Conservation (phyloP, 1,140 invertebrate genomes). For the Drosophila nigrodunni region DNA sequence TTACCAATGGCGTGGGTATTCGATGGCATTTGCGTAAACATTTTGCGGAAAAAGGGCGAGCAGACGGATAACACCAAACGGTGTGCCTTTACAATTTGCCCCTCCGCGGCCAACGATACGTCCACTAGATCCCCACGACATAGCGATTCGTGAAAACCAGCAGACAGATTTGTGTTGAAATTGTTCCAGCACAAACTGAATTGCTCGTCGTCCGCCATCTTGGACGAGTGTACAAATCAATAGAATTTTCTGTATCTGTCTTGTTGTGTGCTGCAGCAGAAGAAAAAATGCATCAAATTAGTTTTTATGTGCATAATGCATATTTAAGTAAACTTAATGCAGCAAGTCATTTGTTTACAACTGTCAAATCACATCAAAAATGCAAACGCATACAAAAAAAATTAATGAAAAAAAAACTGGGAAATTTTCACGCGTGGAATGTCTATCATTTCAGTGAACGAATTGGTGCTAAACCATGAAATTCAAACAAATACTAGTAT, state of each 20-base stretch:
- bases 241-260: conserved; percentile 77
- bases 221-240: conserved; percentile 83
- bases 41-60: conserved; percentile 93
- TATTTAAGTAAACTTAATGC: conserved; percentile 4
- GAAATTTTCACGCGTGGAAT: conserved; percentile 67
- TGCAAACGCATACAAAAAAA: conserved; percentile 45
- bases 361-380: conserved; percentile 47
- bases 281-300: conserved; percentile 27
- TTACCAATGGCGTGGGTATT: conserved; percentile 87
- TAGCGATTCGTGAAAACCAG: conserved; percentile 90
- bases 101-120: conserved; percentile 92
- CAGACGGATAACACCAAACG: conserved; percentile 93
- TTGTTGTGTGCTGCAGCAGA: conserved; percentile 39
- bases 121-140: conserved; percentile 92
- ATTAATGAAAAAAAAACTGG: conserved; percentile 63
- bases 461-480: background rate
- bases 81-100: conserved; percentile 91
- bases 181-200: conserved; percentile 92
- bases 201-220: conserved; percentile 90
- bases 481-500: conserved; percentile 9
- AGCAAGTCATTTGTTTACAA: conserved; percentile 60
- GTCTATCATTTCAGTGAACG: background rate
- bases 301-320: conserved; percentile 9
- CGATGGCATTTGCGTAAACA: conserved; percentile 89
- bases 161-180: conserved; percentile 90